Evolutionary conservation across 2,888 invertebrate genomes (phyloP), one percentile per base, ranked within the genome.

Genomic region (Dryomyza anilis): DNA sequence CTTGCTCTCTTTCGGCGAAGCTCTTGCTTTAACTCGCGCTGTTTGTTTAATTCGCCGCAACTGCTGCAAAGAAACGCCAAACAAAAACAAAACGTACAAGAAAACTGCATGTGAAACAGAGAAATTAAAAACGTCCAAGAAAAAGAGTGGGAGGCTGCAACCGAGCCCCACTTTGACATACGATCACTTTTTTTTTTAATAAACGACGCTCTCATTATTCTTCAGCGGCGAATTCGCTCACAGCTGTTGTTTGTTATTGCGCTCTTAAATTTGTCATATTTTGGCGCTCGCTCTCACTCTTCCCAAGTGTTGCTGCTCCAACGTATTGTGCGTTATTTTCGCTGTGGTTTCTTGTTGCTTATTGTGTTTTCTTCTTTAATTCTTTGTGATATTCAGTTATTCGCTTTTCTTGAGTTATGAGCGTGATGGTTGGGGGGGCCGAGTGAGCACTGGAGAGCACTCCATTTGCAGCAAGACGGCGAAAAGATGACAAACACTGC

Each of bases 41-140:
- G n/a, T 50, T 25, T 25, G n/a, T 50, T 48, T 48, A 50, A 21
- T 25, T 3, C 50, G 50, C 23, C 25, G 27, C 23, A 21, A 25
- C 23, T 50, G 36, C 58, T 33, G 19, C 48, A 48, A 33, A 59
- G 59, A 48, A 59, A 59, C 25, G 30, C 46, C 29, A 30, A 52
- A 61, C 27, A 52, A 52, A 61, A 61, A 61, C 52, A 61, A 52
- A 52, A 61, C 59, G 59, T 36, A 59, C 48, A 59, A 59, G 50
- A 61, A 52, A 52, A 48, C 27, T 59, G 33, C 16, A 59, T 29
- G 59, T 48, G 30, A 48, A 30, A 59, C 48, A 48, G 33, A 33
- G 30, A 45, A 43, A 45, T 39, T 46, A 46, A 36, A 48, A 33
- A 21, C 19, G 29, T 48, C 33, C n/a, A n/a, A n/a, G n/a, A 27